Percentiles rank a stretch among this genome's conserved stretches.
These are phyloP conservation scores for Macaria notata DNA, from an alignment of 2,888 invertebrate species.

Conservation along the genomic window DNA sequence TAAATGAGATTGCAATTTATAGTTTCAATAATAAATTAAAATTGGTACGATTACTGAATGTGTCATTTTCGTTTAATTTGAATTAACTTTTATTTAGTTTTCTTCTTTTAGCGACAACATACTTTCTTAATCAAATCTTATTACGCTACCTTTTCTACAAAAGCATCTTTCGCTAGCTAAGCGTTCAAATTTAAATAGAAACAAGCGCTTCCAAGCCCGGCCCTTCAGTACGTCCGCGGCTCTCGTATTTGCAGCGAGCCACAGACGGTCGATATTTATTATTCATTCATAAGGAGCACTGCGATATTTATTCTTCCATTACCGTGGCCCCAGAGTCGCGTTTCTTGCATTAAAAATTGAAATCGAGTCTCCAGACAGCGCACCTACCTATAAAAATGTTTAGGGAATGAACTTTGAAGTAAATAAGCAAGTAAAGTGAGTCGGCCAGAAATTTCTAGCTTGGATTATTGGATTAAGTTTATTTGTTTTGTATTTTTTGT, in stretches of 20 bases:
- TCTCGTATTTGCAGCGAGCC: constrained; percentile 50
- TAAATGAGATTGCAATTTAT: no score
- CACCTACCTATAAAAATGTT: constrained; percentile 26
- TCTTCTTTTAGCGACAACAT: no score
- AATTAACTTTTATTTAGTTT: no score
- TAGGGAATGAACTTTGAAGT: constrained; percentile 23
- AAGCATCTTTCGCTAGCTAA: not conserved
- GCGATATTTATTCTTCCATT: constrained; percentile 77
- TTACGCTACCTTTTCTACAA: no score
- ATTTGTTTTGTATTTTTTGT: not conserved
- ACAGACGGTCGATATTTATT: constrained; percentile 60
- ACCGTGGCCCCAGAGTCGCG: constrained; percentile 64
- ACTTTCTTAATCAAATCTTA: no score
- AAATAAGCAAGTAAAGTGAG: constrained; percentile 14
- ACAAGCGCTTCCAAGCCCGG: no score
- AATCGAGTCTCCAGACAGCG: constrained; percentile 45
- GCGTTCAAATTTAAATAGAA: not conserved
- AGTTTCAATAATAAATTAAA: no score
- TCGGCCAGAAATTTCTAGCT: constrained; percentile 7
- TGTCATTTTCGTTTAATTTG: no score
- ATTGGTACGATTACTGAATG: no score
- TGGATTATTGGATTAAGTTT: not conserved
- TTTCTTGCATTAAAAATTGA: constrained; percentile 73
- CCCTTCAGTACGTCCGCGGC: no score
- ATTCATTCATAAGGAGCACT: constrained; percentile 74